These are phyloP conservation scores for Myotis daubentonii DNA, from an alignment of 2,797 vertebrate genomes.

Conservation along the genomic window DNA sequence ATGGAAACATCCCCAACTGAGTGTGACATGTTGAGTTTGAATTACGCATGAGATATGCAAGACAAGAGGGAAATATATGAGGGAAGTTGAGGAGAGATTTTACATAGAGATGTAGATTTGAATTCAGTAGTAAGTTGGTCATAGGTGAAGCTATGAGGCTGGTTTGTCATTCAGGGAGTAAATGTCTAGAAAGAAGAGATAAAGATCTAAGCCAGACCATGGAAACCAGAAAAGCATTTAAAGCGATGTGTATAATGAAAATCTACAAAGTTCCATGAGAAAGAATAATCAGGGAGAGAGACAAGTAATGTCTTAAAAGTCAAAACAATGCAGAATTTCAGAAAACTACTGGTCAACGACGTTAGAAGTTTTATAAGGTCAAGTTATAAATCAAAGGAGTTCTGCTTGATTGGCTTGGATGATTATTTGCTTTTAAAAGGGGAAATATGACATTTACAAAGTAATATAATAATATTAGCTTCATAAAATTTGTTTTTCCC, in stretches of 20 bases:
- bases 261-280: not conserved
- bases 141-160: not conserved
- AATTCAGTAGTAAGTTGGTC: not conserved
- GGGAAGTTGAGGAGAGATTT: not conserved
- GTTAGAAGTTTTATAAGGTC: not conserved
- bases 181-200: not conserved
- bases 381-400: not conserved
- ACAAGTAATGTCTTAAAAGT: not conserved
- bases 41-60: not conserved
- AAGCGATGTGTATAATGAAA: not conserved
- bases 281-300: not conserved
- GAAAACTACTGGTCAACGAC: not conserved
- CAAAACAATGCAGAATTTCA: not conserved
- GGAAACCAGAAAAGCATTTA: not conserved
- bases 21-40: not conserved
- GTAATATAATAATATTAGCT: not conserved
- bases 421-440: slow-evolving; percentile 35
- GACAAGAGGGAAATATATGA: not conserved
- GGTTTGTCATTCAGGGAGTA: not conserved
- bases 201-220: not conserved
- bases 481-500: not conserved
- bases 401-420: not conserved
- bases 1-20: not conserved
- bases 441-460: slow-evolving; percentile 25
- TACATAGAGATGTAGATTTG: not conserved